Conservation (phyloP, 2,888 invertebrate species). For the Aelia acuminata region DNA sequence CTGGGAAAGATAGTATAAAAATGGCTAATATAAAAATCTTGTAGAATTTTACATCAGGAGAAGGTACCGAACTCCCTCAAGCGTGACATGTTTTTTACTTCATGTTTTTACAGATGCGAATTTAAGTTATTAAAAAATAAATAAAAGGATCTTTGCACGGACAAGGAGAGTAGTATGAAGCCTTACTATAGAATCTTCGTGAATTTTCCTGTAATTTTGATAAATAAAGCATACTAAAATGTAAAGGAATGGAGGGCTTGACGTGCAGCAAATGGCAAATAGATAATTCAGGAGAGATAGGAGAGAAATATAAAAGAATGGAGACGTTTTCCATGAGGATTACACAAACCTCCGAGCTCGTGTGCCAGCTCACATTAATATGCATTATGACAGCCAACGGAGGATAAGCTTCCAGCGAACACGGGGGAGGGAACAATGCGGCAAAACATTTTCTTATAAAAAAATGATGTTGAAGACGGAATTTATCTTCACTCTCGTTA, state of each 20-base stretch:
- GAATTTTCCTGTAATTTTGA: background rate
- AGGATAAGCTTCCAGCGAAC: background rate
- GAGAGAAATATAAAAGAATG: conserved; percentile 26
- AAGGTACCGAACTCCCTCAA: too few species aligned
- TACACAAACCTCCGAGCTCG: background rate
- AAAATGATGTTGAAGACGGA: background rate
- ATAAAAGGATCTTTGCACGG: too few species aligned
- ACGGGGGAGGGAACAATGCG: background rate
- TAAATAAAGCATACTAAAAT: background rate
- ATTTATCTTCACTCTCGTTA: background rate
- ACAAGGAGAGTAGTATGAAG: too few species aligned
- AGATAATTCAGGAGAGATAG: background rate
- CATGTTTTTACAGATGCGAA: too few species aligned
- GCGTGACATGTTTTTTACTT: too few species aligned
- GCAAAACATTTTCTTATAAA: background rate
- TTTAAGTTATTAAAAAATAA: too few species aligned
- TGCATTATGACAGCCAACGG: background rate
- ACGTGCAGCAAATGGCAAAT: background rate
- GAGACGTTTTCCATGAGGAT: background rate
- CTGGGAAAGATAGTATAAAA: too few species aligned
- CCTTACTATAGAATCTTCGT: background rate
- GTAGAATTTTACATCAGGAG: too few species aligned
- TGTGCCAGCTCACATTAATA: background rate
- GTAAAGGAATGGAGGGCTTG: background rate
- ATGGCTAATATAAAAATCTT: too few species aligned